These are phyloP conservation scores for Oceanites oceanicus DNA, from an alignment of 2,113 vertebrate species.

Conservation along the genomic window DNA sequence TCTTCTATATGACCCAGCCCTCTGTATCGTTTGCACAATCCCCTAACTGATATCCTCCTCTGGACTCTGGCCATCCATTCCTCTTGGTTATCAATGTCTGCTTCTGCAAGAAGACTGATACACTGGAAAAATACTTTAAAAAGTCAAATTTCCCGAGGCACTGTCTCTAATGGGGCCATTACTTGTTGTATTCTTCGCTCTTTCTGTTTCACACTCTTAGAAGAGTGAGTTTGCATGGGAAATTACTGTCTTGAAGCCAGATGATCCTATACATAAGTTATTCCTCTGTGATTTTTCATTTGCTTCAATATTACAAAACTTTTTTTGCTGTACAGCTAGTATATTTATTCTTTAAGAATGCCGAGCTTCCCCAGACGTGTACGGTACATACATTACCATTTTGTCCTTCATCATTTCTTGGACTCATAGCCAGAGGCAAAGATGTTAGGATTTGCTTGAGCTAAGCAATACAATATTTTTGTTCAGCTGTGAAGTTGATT, in stretches of 20 bases:
- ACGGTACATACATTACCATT: conserved; percentile 3
- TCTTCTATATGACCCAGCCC: not conserved
- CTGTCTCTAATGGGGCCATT: not conserved
- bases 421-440: conserved; percentile 59
- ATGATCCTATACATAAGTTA: not conserved
- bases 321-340: not conserved
- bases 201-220: not conserved
- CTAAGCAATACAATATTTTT: conserved; percentile 74
- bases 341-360: not conserved
- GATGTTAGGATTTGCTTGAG: conserved; percentile 73
- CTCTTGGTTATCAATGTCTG: conserved; percentile 18
- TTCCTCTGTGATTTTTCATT: not conserved
- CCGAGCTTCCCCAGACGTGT: not conserved
- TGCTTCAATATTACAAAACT: not conserved
- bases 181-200: not conserved
- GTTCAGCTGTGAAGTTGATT: conserved; percentile 76
- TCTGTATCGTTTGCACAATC: not conserved
- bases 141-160: conserved; percentile 2
- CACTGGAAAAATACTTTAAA: not conserved
- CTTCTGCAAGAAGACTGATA: not conserved
- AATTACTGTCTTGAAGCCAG: not conserved
- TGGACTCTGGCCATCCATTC: not conserved
- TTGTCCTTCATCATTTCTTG: conserved; percentile 64
- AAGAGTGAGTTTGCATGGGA: not conserved
- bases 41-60: not conserved